Conservation (phyloP, 2,797 vertebrate genomes). For the Amazona finschi region DNA sequence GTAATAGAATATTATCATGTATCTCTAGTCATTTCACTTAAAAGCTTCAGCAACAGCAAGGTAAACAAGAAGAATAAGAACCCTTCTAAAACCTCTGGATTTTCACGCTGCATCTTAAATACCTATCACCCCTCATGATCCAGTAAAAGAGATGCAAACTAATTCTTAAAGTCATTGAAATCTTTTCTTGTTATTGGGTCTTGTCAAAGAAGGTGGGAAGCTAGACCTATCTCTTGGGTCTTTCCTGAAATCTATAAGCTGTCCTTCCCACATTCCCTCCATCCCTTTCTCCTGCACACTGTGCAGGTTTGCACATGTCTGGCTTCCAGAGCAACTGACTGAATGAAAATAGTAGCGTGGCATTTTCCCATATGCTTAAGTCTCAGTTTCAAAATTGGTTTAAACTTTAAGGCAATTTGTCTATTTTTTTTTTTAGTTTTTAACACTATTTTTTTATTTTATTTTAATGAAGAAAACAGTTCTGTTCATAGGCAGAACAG, state of each 20-base stretch:
- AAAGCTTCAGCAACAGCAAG: background rate
- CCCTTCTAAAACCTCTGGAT: background rate
- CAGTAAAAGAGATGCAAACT: background rate
- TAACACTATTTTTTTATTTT: rapidly evolving
- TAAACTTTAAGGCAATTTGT: background rate
- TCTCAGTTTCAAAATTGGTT: background rate
- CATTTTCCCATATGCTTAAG: background rate
- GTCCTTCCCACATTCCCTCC: rapidly evolving
- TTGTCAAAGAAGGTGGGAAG: background rate
- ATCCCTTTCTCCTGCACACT: background rate
- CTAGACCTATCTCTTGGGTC: background rate
- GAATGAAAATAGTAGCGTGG: background rate
- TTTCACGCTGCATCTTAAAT: background rate
- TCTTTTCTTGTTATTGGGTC: background rate
- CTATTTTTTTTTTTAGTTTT: background rate
- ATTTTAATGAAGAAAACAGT: background rate
- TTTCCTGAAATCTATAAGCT: background rate
- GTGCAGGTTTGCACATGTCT: background rate
- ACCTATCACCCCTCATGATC: background rate
- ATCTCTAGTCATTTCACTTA: background rate
- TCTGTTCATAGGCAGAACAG: background rate
- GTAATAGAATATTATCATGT: background rate
- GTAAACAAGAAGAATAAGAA: background rate
- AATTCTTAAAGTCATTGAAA: background rate
- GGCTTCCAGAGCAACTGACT: background rate